Conservation (phyloP, 2,113 vertebrate genomes). For the Mesitornis unicolor region DNA sequence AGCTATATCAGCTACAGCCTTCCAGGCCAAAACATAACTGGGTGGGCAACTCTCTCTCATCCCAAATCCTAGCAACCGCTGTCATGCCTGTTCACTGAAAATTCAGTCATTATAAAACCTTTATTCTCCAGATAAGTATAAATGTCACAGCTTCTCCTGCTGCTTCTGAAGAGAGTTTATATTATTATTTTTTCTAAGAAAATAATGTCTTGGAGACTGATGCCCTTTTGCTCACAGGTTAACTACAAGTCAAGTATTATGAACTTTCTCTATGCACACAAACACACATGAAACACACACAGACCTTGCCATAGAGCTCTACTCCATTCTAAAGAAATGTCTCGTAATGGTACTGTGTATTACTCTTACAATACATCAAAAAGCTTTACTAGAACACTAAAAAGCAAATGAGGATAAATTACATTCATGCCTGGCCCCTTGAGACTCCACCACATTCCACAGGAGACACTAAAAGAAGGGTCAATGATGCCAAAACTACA, state of each 20-base stretch:
- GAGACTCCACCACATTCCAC: neutral
- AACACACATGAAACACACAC: neutral
- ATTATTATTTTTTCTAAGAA: neutral
- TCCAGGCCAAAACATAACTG: neutral
- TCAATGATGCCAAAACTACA: neutral
- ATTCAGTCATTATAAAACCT: neutral
- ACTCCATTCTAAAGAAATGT: neutral
- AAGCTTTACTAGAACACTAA: neutral
- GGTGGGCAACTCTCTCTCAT: neutral
- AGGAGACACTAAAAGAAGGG: neutral
- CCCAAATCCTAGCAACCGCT: neutral
- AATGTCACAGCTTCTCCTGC: neutral
- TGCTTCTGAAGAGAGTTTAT: neutral
- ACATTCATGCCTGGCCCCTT: neutral
- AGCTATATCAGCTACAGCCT: neutral
- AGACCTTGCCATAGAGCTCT: neutral
- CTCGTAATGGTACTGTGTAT: neutral
- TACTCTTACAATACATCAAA: neutral
- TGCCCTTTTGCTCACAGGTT: neutral
- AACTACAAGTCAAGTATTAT: neutral
- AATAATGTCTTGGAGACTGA: neutral
- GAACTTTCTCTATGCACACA: neutral
- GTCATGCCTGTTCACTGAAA: neutral
- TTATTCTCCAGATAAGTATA: neutral
- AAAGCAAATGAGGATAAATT: neutral